Conservation (phyloP, 2,113 vertebrate species). For the Nymphicus hollandicus region DNA sequence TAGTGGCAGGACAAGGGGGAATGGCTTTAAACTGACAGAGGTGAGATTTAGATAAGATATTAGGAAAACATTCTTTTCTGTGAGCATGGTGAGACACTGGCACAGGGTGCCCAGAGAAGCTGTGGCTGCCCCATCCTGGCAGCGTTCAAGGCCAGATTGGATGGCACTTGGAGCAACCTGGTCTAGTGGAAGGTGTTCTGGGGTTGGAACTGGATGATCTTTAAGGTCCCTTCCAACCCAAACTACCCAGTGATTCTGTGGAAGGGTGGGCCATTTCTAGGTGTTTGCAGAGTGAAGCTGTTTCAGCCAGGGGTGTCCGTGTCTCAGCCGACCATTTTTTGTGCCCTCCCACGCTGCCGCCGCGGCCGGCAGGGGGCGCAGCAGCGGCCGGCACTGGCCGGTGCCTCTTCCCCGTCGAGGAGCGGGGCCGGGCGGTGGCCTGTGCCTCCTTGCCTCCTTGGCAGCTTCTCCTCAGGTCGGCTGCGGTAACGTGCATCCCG, state of each 20-base stretch:
- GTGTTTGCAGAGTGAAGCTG: background rate
- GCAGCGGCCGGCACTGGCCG: background rate
- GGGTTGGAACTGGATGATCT: background rate
- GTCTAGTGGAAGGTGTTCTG: background rate
- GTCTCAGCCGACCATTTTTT: background rate
- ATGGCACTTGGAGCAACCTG: background rate
- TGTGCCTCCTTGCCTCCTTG: background rate
- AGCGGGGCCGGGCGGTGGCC: too few relatives aligned
- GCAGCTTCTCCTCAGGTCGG: background rate
- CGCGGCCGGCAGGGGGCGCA: background rate
- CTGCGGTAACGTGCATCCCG: rapidly evolving
- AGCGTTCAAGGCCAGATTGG: background rate
- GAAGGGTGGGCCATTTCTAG: rapidly evolving
- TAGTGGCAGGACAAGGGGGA: background rate
- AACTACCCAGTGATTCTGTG: background rate
- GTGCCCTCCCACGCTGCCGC: rapidly evolving
- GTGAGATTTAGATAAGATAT: background rate
- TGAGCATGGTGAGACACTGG: background rate
- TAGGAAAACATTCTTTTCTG: background rate
- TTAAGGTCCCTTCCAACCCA: background rate
- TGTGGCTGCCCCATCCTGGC: background rate
- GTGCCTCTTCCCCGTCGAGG: background rate
- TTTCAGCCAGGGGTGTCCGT: rapidly evolving
- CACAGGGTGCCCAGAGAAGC: background rate
- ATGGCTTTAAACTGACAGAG: background rate